Base-by-base conservation (phyloP, 2,888 invertebrate genomes). In the Diloba caeruleocephala region DNA sequence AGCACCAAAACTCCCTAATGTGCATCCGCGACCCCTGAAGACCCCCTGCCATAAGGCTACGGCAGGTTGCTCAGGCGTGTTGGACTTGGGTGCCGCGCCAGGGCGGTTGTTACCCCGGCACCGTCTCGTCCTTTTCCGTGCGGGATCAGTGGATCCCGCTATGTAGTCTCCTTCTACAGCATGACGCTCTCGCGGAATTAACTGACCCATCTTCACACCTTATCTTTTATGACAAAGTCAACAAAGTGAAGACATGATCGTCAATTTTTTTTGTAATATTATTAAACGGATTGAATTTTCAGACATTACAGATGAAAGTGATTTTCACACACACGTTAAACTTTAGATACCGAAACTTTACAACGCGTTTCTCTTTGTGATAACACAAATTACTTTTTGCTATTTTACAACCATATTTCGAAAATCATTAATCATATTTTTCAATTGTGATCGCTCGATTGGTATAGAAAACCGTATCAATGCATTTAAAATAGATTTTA, bases 181-280 rank as follows among this genome's bases (percentile, higher is more conserved):
- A 8, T 4, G 10, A 26, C 3, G 5, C 42, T 19, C 10, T 8
- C 1, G 1, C 26, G 39, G 25, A 23, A 39, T 62, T 48, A 55
- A 48, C 4, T 36, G 5, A 1, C 28, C 7, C 23, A 28, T n/a
- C n/a, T n/a, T n/a, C n/a, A 10, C 8, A 25, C 43, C 56, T 41
- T 56, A 49, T 28, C 49, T 54, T 54, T 48, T 42, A 54, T 31
- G 32, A 26, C 48, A 25, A 43, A 43, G 23, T 33, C 5, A 26
- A 25, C 14, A 61, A 59, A 61, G 37, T 37, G 25, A 46, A 31
- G 7, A 10, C 36, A 12, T 3, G 7, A 28, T 51, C 10, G 26
- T 10, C 21, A 9, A 13, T 59, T 46, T 54, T 25, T 46, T 38
- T 26, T 12, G 1, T 53, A 39, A 26, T 10, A 14, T 29, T 13